Evolutionary conservation across 1,140 invertebrate genomes (phyloP), one percentile per base, ranked within the genome.

Genomic region (Globodera ellingtonae): DNA sequence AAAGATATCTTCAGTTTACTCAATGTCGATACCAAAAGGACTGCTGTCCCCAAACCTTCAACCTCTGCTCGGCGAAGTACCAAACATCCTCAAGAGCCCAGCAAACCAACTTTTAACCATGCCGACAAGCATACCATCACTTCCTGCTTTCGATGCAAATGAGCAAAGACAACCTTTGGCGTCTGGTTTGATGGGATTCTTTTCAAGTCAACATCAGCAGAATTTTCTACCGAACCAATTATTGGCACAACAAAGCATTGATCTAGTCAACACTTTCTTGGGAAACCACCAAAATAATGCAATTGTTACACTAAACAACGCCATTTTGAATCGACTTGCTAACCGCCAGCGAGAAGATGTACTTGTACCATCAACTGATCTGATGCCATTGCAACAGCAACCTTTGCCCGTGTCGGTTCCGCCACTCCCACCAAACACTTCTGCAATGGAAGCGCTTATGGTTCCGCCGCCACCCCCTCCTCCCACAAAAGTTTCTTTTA

Each of bases 401-500:
- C 62, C 62, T 77, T 24, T 77, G 15, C 24, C 62, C 47, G 21
- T 44, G 21, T 10, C 21, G 46, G 5, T 48, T 6, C 73, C 73
- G 6, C 73, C 73, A n/a, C 46, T 75, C 62, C 62, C 59, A 46
- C n/a, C 75, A 24, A 66, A 15, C 4, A 62, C 46, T 65, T 50
- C 21, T 9, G 6, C 35, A 24, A 76, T 47, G 50, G 48, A 50
- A 35, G 24, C 65, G 35, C 21, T 77, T 24, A 62, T 77, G 75
- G 65, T 77, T 21, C 75, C 75, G 13, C 78, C 70, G 18, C 78
- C 78, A 7, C 78, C 78, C 1, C 78, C 78, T 18, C 75, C 70
- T 35, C 59, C 59, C 7, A 46, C 73, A 47, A 77, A 15, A 18
- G 56, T 62, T 62, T 62, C 5, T 62, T 18, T 15, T 4, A 10